Percentiles rank a stretch among this genome's conserved stretches.
Evolutionary conservation across 2,797 vertebrate genomes (phyloP).

Genomic region (Carduelis carduelis): DNA sequence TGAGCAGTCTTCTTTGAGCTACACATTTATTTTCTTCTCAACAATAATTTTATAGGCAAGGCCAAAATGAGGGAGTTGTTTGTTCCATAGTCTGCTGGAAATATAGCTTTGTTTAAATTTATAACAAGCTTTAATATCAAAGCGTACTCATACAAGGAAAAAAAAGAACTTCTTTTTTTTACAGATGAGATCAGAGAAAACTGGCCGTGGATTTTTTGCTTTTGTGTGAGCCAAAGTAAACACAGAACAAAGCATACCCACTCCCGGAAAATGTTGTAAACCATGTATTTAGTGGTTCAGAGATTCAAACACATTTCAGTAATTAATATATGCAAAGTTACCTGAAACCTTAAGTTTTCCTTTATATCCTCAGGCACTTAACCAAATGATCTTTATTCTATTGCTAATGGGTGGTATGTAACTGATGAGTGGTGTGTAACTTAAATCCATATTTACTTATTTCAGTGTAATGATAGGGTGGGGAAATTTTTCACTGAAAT

Average conservation of each 20-base stretch:
- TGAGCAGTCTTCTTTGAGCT: neutral
- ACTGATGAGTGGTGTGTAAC: neutral
- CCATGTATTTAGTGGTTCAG: neutral
- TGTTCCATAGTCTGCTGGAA: neutral
- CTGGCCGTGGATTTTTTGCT: neutral
- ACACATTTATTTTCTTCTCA: neutral
- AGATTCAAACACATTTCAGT: neutral
- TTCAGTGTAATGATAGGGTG: neutral
- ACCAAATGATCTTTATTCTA: neutral
- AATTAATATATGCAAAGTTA: neutral
- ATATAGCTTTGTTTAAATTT: neutral
- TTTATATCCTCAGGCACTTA: neutral
- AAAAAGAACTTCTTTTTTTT: neutral
- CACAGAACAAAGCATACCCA: neutral
- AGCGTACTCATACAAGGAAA: neutral
- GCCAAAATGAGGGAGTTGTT: neutral
- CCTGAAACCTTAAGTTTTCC: neutral
- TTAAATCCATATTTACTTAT: neutral
- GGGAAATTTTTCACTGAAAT: neutral
- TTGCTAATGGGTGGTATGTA: neutral
- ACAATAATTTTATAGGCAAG: neutral
- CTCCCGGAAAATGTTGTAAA: neutral
- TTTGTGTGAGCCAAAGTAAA: neutral
- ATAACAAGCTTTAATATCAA: neutral
- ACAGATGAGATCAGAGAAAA: neutral